Evolutionary conservation across 1,140 invertebrate species (phyloP).

Genomic region (Drosophila varians): DNA sequence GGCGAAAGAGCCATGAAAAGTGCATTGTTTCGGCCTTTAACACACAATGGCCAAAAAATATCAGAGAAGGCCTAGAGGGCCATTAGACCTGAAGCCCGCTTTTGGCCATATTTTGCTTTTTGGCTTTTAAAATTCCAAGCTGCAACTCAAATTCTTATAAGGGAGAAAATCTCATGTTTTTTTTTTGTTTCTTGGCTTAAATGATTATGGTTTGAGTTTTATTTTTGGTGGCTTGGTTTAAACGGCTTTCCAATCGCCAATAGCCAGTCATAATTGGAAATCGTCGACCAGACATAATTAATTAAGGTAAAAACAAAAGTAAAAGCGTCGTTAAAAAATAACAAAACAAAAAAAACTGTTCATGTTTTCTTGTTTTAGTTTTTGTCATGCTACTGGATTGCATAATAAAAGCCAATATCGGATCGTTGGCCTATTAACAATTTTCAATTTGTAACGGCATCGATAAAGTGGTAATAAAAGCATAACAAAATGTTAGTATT

Average conservation of each 20-base stretch:
- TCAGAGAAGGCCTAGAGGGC: not conserved
- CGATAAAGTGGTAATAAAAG: not conserved
- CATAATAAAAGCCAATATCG: constrained; percentile 21
- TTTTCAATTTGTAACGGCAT: constrained; percentile 15
- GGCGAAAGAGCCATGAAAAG: not conserved
- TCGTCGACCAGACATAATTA: constrained; percentile 49
- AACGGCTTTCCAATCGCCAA: constrained; percentile 49
- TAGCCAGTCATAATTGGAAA: constrained; percentile 56
- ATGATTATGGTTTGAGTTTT: constrained; percentile 17
- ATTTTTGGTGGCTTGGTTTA: constrained; percentile 21
- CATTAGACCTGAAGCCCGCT: not conserved
- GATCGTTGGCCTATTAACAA: constrained; percentile 9
- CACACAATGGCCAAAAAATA: constrained; percentile 6
- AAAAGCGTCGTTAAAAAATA: constrained; percentile 50
- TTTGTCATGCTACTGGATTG: constrained; percentile 27
- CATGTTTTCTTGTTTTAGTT: constrained; percentile 2
- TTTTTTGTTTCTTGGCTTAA: constrained; percentile 23
- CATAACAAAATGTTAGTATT: not conserved
- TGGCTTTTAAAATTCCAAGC: constrained; percentile 4
- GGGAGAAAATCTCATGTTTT: constrained; percentile 8
- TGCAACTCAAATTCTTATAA: constrained; percentile 9
- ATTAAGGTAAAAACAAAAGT: constrained; percentile 56
- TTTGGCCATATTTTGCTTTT: not conserved
- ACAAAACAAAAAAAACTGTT: too few relatives aligned
- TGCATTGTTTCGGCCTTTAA: constrained; percentile 14